A percentile compares a stretch with the other conserved stretches of the same genome.
These are phyloP conservation scores for Ranitomeya variabilis DNA, from an alignment of 2,113 vertebrate genomes.

Conservation along the genomic window DNA sequence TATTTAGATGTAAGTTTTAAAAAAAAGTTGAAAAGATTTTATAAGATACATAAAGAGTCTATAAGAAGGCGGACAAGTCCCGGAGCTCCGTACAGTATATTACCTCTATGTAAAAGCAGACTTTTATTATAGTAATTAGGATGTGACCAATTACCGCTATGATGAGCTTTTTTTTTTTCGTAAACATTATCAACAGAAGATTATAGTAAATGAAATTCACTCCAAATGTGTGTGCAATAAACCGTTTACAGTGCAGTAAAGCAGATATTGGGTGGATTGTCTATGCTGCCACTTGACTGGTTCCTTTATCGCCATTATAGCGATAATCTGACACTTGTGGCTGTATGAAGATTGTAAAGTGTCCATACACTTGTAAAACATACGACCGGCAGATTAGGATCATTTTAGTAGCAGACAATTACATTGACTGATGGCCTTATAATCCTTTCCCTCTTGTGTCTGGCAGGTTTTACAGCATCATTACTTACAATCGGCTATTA, in stretches of 20 bases:
- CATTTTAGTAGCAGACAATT: constrained; percentile 78
- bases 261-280: constrained; percentile 68
- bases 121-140: constrained; percentile 49
- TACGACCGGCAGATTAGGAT: constrained; percentile 73
- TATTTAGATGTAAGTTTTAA: too few species aligned
- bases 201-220: constrained; percentile 71
- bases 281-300: constrained; percentile 65
- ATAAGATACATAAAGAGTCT: not conserved
- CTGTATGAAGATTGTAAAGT: constrained; percentile 74
- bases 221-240: constrained; percentile 72
- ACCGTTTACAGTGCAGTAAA: constrained; percentile 78
- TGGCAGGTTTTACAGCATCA: constrained; percentile 78
- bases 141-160: constrained; percentile 61
- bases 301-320: constrained; percentile 77
- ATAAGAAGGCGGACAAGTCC: not conserved
- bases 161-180: constrained; percentile 68
- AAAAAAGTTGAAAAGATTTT: too few species aligned
- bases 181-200: constrained; percentile 73
- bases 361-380: constrained; percentile 71
- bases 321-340: constrained; percentile 77
- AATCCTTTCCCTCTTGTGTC: constrained; percentile 64
- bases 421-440: constrained; percentile 76
- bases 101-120: not conserved
- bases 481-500: constrained; percentile 71
- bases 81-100: not conserved